These are phyloP conservation scores for Delia radicum DNA, from an alignment of 1,140 invertebrate species.

Conservation along the genomic window DNA sequence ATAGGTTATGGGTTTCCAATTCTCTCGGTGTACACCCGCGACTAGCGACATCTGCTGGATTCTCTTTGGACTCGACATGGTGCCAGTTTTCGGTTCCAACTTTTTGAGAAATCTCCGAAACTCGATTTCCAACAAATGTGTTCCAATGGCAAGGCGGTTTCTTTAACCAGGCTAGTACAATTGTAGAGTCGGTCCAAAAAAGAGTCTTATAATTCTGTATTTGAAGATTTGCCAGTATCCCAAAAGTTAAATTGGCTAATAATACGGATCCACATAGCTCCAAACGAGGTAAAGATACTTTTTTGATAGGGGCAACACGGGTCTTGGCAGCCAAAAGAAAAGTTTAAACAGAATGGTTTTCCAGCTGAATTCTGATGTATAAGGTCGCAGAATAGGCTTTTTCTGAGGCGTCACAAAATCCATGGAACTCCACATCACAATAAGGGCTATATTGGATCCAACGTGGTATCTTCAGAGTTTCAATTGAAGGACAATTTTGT, in stretches of 20 bases:
- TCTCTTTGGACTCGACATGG: not conserved
- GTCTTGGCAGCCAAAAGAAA: not conserved
- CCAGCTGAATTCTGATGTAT: not conserved
- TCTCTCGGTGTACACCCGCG: too few species aligned
- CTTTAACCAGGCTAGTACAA: too few species aligned
- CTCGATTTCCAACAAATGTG: conserved; percentile 14
- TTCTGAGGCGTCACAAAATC: not conserved
- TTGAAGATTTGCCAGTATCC: not conserved
- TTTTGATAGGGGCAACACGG: not conserved
- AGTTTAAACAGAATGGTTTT: not conserved
- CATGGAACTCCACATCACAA: not conserved
- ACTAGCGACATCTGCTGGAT: not conserved
- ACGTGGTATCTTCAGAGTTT: not conserved
- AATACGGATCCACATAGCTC: not conserved
- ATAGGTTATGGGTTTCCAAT: too few species aligned
- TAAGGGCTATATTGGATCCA: not conserved
- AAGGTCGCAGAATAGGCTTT: not conserved
- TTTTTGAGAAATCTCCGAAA: not conserved
- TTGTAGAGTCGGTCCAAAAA: too few species aligned
- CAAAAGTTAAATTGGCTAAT: not conserved
- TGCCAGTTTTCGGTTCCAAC: not conserved
- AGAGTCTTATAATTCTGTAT: not conserved
- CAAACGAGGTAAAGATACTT: not conserved
- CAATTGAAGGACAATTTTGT: not conserved
- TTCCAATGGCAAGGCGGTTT: not conserved